Evolutionary conservation across 2,888 invertebrate genomes (phyloP), one percentile per base, ranked within the genome.

Genomic region (Napeogenes inachia): DNA sequence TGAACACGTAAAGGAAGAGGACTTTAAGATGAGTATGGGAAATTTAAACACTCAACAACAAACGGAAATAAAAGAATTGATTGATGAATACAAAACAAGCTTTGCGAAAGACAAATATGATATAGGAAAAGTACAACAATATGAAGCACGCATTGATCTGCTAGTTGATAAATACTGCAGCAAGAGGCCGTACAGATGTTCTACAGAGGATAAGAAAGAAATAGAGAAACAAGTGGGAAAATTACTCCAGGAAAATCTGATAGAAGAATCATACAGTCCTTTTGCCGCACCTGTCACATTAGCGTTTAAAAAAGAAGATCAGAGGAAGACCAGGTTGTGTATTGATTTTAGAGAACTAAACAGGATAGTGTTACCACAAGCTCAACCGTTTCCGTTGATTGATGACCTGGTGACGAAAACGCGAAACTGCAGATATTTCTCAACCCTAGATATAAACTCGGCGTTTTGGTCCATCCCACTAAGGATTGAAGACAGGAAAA

Each of bases 401-500:
- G 76, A 78, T 13, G 78, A 79, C 60, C 60, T 77, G 60, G 69
- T 78, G 63, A 38, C 70, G 45, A 21, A 21, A 21, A 21, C 21
- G 21, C 1, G 21, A 21, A 21, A 21, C 21, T 21, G 21, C 21
- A 21, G 76, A 76, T 57, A 75, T 76, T 13, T 66, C 66, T 66
- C 76, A 38, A 75, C 72, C 42, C 54, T 80, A 0, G 79, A 80
- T 59, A 71, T 79, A 65, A 81, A 80, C 62, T 79, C 77, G 13
- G 79, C 78, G 42, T 81, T 82, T 66, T 81, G 81, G 81, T 76
- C 78, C 3, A 80, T 80, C 5, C 77, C 78, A 2, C 56, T 77
- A 45, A 58, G 69, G 66, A 67, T 75, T 42, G 63, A 72, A 72
- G 72, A 69, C 46, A 73, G 55, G 78, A 12, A 73, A 0, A 81